Base-by-base conservation (phyloP, 64 coral and sea anemone genomes). In the Anthopleura sola region DNA sequence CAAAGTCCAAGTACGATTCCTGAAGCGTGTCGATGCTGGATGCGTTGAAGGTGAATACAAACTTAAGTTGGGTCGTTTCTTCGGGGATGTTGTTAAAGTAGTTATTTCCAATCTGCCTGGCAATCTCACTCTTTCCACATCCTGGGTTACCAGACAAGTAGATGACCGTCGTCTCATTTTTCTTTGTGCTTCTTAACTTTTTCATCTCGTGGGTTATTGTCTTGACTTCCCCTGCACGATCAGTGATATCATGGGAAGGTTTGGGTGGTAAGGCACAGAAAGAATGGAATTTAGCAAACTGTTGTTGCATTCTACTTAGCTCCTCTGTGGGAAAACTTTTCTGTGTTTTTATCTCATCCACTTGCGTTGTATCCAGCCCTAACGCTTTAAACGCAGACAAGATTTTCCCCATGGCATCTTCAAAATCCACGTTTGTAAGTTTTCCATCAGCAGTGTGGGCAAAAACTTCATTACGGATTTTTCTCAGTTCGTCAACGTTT, bases 11-110 rank as follows among this genome's bases (percentile, higher is more conserved):
- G 51, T 82, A 93, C 12, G 91, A 93, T 31, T 86, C 28, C 0
- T 89, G 49, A 38, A 93, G 87, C 0, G 91, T 53, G 29, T 93
- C 83, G 23, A 68, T 24, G 20, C 36, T 86, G 80, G 75, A 50
- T 5, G 82, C 91, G 36, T 86, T 82, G 18, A 93, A 71, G n/a
- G 91, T 93, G 68, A 93, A 81, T 19, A 93, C 91, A 24, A 89
- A 86, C 17, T 33, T 32, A 4, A 24, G 24, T 49, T 37, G n/a
- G 19, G 71, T 28, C 36, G 36, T 34, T 5, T 82, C 10, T 24
- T 68, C 44, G 15, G 19, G 19, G 1, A 33, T 28, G 60, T 60
- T 53, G 8, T 88, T 66, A n/a, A 32, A 74, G 37, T 85, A 90
- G 0, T 32, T 77, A 66, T 78, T 39, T 44, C 62, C 88, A 36